Conservation (phyloP, 2,113 vertebrate genomes). For the Sebastes schlegelii region DNA sequence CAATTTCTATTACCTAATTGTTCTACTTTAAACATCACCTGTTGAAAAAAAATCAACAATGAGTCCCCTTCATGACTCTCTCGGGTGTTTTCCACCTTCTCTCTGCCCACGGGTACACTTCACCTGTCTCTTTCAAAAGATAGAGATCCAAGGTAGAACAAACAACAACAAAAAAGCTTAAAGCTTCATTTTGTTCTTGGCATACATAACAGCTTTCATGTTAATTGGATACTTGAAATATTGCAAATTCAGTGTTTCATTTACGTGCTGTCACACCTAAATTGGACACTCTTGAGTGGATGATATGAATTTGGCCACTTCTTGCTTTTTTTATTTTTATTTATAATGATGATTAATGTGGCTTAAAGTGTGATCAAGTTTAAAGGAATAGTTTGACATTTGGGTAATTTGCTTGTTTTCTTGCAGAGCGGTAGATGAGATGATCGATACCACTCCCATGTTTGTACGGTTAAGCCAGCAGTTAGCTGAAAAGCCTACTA, state of each 20-base stretch:
- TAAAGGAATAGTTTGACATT: background rate
- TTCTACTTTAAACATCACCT: slow-evolving; percentile 21
- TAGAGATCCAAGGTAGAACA: background rate
- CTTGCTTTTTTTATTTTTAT: background rate
- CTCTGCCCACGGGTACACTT: slow-evolving; percentile 8
- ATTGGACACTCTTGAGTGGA: background rate
- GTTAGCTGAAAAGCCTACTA: background rate
- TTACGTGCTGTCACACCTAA: background rate
- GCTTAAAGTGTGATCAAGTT: background rate
- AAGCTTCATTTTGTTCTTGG: background rate
- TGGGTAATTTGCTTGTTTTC: background rate
- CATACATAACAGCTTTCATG: background rate
- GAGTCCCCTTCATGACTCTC: background rate
- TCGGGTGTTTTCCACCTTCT: slow-evolving; percentile 1
- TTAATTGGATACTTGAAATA: background rate
- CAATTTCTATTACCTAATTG: background rate
- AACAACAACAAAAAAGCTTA: background rate
- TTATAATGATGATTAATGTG: too few species aligned
- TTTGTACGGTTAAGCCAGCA: background rate
- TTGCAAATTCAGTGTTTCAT: background rate
- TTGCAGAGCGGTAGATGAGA: background rate
- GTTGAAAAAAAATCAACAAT: slow-evolving; percentile 11
- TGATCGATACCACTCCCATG: background rate
- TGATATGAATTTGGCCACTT: background rate
- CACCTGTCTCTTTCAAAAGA: slow-evolving; percentile 14